Conservation (phyloP, 2,888 invertebrate species). For the Oscheius sp. region DNA sequence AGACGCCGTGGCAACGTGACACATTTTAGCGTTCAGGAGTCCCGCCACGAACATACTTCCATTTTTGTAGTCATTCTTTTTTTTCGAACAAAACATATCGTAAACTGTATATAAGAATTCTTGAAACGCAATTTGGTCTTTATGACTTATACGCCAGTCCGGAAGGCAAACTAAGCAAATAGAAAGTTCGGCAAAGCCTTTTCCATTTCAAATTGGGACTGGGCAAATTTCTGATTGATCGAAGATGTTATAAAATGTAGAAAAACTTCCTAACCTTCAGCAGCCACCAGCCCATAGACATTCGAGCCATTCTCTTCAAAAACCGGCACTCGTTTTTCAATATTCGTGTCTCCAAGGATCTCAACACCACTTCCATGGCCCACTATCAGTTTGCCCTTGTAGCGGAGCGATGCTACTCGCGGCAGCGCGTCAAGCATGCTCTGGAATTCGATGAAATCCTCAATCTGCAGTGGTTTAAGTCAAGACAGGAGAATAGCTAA, state of each 20-base stretch:
- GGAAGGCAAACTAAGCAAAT: too few relatives aligned
- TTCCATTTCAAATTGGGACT: too few relatives aligned
- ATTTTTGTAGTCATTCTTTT: too few relatives aligned
- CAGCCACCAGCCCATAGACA: conserved; percentile 5
- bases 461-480: neutral
- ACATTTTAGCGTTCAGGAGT: too few relatives aligned
- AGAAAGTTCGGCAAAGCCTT: too few relatives aligned
- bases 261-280: neutral
- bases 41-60: too few relatives aligned
- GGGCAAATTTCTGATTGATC: too few relatives aligned
- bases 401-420: neutral
- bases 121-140: too few relatives aligned
- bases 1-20: too few relatives aligned
- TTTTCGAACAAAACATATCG: too few relatives aligned
- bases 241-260: neutral
- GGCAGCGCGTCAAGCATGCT: conserved; percentile 5
- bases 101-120: too few relatives aligned
- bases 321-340: neutral
- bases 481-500: neutral
- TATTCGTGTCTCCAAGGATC: neutral
- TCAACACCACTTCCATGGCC: neutral
- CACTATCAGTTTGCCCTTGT: conserved; percentile 6
- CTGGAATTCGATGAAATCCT: neutral
- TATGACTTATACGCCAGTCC: too few relatives aligned
- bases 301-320: neutral